These are phyloP conservation scores for Fragum fragum DNA, from an alignment of 2,888 invertebrate species.

Conservation along the genomic window DNA sequence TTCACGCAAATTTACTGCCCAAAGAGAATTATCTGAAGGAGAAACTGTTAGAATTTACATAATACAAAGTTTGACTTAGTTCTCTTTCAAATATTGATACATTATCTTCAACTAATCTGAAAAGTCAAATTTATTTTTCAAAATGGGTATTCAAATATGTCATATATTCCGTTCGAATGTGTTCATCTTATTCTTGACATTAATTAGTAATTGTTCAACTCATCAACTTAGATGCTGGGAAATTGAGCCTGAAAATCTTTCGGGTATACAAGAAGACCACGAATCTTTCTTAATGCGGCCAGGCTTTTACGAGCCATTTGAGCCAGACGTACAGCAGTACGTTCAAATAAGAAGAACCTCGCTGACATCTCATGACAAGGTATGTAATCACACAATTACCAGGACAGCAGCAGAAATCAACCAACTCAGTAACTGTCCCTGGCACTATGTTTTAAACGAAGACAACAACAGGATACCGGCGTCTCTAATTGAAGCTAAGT, in stretches of 20 bases:
- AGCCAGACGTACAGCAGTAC: not conserved
- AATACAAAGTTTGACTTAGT: too few relatives aligned
- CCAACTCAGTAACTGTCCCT: slow-evolving; percentile 18
- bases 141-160: too few relatives aligned
- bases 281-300: slow-evolving; percentile 28
- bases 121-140: too few relatives aligned
- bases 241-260: not conserved
- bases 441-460: slow-evolving; percentile 32
- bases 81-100: too few relatives aligned
- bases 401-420: not conserved
- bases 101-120: too few relatives aligned
- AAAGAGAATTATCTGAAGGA: too few relatives aligned
- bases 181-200: too few relatives aligned
- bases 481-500: slow-evolving; percentile 27
- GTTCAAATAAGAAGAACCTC: slow-evolving; percentile 7
- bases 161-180: too few relatives aligned
- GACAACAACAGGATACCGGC: slow-evolving; percentile 32
- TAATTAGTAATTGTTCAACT: too few relatives aligned
- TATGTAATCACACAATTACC: not conserved
- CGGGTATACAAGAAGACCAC: not conserved
- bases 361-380: not conserved
- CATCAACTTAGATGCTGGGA: not conserved
- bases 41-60: too few relatives aligned
- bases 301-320: not conserved
- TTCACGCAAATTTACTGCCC: too few relatives aligned